Evolutionary conservation across 2,888 invertebrate genomes (phyloP), one percentile per base, ranked within the genome.

Genomic region (Proisotoma minuta): DNA sequence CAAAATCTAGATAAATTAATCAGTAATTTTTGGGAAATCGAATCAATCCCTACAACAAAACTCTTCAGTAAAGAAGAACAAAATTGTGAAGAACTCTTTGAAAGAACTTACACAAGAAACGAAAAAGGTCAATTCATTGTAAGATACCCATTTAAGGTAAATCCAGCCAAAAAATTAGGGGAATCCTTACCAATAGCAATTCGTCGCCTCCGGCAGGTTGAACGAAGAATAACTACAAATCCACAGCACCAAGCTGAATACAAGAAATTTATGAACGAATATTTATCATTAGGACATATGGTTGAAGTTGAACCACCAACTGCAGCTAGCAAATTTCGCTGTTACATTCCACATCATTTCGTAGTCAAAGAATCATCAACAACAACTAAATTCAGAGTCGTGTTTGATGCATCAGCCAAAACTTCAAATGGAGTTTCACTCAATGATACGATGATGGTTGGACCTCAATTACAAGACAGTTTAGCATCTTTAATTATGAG

Each of bases 381-480:
- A 1, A 62, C 69, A 22, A 70, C 54, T 1, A 66, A 70, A 43
- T 29, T 67, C 2, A 22, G 69, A 12, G 61, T 67, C n/a, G 52
- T n/a, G 57, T 61, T 57, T 27, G 61, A 61, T 28, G 61, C 50
- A 3, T 56, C 61, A 10, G 60, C 60, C 1, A 57, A 59, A 22
- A 48, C 68, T 2, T 20, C 49, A 0, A 24, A 23, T n/a, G 57
- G 57, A 23, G 1, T 34, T 5, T 64, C 60, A 18, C 39, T 60
- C 1, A 64, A 64, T 34, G 75, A 77, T 34, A 34, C 34, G 8
- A 34, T 75, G 3, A 63, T 71, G 60, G 66, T 72, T 1, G 76
- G 77, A 0, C 76, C 77, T 1, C 70, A 65, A 1, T 56, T 77
- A 1, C 76, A 77, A 56, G 71, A 74, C 8, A 74, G 75, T 20